Evolutionary conservation across 1,140 invertebrate species (phyloP).

Genomic region (Panagrolaimus sp.): DNA sequence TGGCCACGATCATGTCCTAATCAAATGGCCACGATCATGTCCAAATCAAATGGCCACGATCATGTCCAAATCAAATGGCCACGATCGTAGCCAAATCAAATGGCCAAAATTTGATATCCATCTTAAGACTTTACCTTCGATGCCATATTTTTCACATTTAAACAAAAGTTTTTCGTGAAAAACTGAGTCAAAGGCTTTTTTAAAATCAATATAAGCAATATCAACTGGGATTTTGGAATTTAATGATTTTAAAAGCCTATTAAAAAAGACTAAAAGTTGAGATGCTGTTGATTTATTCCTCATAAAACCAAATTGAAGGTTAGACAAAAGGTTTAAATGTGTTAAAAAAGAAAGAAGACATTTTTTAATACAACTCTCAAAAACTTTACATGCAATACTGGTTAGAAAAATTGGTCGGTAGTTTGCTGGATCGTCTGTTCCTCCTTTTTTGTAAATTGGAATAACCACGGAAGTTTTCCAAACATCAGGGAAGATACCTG

Average conservation of each 20-base stretch:
- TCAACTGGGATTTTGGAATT: not conserved
- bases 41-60: too few species aligned
- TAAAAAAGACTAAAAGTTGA: not conserved
- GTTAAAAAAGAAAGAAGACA: not conserved
- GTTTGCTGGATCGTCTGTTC: not conserved
- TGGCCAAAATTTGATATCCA: conserved; percentile 3
- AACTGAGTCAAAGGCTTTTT: not conserved
- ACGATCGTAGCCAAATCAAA: too few species aligned
- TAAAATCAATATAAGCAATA: not conserved
- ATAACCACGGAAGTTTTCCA: not conserved
- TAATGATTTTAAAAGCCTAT: not conserved
- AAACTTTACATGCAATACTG: not conserved
- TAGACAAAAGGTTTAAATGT: not conserved
- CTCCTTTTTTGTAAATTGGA: conserved; percentile 2
- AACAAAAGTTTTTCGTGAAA: not conserved
- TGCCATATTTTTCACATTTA: not conserved
- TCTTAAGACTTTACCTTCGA: not conserved
- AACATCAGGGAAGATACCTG: not conserved
- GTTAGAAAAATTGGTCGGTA: not conserved
- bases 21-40: not conserved
- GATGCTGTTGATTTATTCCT: not conserved
- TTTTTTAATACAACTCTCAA: not conserved
- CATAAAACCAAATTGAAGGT: not conserved
- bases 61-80: too few species aligned
- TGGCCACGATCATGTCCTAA: not conserved